Base-by-base conservation (phyloP, 2,113 vertebrate genomes). In the Glaucidium brasilianum region DNA sequence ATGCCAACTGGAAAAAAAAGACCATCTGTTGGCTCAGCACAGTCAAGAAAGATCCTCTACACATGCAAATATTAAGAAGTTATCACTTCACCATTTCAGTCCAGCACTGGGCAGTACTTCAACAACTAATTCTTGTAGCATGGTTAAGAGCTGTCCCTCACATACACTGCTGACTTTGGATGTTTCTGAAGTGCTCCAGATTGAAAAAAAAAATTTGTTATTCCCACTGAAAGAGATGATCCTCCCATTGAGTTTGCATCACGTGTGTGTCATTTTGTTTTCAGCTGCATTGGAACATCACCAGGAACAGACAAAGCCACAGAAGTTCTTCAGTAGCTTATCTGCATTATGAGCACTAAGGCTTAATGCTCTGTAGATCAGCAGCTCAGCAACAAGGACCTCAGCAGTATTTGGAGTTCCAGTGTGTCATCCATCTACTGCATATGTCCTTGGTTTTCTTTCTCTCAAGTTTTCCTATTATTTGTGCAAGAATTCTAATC, bases 291-390 rank as follows among this genome's bases (percentile, higher is more conserved):
- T 94, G 93, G 96, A 93, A 91, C 71, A 62, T 9, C 37, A 75
- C 94, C 92, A 96, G 77, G n/a, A 94, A 91, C 0, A 91, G 91
- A 96, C 86, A 96, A 94, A 94, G 89, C 69, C 69, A 69, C 3
- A 50, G 53, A 91, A 45, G 43, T 47, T 87, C 88, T 79, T 92
- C 91, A 85, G 81, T 43, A 94, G 87, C 74, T 88, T 59, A 69
- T 88, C 85, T 75, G 82, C 50, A 67, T 62, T 47, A 94, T 25
- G 15, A 94, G 69, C 49, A 30, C 39, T 49, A 58, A 43, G 29
- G 63, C 60, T 91, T 89, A 88, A 41, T 15, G 45, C 29, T 81
- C 56, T 83, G 71, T 20, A 77, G 10, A 81, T n/a, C 41, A 85
- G 49, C 64, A 63, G 25, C 32, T 82, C 68, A 80, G 14, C 14